These are phyloP conservation scores for Macrosoma leucophasiata DNA, from an alignment of 2,888 invertebrate genomes.

Conservation along the genomic window DNA sequence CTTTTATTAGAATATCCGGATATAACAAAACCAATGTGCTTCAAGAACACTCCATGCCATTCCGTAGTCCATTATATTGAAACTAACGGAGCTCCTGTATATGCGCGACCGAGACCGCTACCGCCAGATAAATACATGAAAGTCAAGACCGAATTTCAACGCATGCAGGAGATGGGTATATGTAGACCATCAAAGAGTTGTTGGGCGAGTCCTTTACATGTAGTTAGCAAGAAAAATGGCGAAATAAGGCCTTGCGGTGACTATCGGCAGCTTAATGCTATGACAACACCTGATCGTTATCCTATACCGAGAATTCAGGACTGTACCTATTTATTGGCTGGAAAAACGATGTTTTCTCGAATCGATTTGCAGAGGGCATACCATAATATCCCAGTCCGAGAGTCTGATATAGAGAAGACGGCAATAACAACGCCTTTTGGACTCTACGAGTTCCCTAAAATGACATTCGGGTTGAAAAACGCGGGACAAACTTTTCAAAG, in stretches of 20 bases:
- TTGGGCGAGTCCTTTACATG: conserved; percentile 37
- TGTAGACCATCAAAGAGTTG: conserved; percentile 44
- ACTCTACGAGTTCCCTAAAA: conserved; percentile 30
- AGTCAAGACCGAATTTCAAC: conserved; percentile 11
- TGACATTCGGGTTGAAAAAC: conserved; percentile 31
- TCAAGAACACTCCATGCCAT: background rate
- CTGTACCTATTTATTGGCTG: conserved; percentile 14
- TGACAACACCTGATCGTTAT: conserved; percentile 32
- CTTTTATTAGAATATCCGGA: conserved; percentile 1
- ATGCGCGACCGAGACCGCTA: conserved; percentile 9
- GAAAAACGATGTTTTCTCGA: conserved; percentile 17
- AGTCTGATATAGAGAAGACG: conserved; percentile 19
- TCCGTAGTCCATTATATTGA: conserved; percentile 30
- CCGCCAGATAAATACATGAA: conserved; percentile 10
- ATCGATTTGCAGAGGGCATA: conserved; percentile 20
- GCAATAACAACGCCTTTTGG: conserved; percentile 21
- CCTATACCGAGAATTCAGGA: conserved; percentile 16
- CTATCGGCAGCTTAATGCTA: conserved; percentile 38
- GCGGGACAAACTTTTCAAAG: conserved; percentile 37
- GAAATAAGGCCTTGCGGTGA: conserved; percentile 38
- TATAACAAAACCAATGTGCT: conserved; percentile 1
- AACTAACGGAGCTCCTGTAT: conserved; percentile 7
- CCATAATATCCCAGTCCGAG: conserved; percentile 14
- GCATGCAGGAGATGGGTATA: conserved; percentile 40
- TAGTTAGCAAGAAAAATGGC: conserved; percentile 18